Evolutionary conservation across 2,797 vertebrate species (phyloP).

Genomic region (Graptemys geographica): DNA sequence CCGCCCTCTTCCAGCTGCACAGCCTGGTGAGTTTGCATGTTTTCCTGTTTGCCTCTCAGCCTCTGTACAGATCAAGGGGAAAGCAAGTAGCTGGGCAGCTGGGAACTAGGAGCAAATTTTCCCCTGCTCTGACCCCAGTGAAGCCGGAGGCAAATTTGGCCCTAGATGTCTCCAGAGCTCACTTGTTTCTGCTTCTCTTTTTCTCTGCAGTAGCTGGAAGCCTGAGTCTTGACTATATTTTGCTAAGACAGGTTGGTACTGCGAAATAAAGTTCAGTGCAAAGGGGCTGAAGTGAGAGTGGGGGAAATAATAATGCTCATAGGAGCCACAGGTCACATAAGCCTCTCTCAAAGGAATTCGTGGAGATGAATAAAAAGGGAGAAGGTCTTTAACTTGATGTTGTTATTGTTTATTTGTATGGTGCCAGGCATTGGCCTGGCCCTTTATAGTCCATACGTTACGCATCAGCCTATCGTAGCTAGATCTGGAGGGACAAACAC

Average conservation of each 20-base stretch:
- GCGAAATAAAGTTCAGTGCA: neutral
- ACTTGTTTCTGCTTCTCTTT: neutral
- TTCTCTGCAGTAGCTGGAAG: neutral
- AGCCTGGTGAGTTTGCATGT: slow-evolving; percentile 1
- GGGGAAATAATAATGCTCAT: fast-evolving
- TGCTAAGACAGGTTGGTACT: slow-evolving; percentile 29
- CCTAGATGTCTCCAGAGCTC: neutral
- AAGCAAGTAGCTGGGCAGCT: neutral
- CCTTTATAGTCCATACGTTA: neutral
- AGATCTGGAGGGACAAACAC: neutral
- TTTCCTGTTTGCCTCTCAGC: slow-evolving; percentile 53
- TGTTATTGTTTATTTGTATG: neutral
- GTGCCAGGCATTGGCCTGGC: neutral
- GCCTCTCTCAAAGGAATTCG: neutral
- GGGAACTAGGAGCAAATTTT: neutral
- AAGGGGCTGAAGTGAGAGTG: neutral
- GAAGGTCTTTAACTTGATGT: neutral
- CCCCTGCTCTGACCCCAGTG: fast-evolving
- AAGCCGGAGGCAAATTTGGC: neutral
- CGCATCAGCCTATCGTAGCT: neutral
- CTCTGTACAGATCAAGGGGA: neutral
- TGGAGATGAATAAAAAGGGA: slow-evolving; percentile 6
- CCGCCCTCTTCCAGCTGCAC: slow-evolving; percentile 58
- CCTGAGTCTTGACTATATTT: neutral
- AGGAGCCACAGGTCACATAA: neutral